Base-by-base conservation (phyloP, 2,113 vertebrate genomes). In the Calidris pygmaea region DNA sequence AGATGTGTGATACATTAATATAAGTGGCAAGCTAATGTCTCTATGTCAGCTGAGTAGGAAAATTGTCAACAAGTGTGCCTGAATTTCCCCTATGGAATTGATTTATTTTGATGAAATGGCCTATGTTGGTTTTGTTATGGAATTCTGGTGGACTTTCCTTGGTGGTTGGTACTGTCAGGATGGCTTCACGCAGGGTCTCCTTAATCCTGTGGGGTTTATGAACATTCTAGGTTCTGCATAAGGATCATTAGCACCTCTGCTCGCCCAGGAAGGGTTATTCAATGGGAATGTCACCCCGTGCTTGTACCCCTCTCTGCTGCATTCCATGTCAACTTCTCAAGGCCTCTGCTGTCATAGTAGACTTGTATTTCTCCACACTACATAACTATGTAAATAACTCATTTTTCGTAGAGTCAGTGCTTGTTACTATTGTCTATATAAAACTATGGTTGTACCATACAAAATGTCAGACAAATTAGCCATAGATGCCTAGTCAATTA, bases 1-100 rank as follows among this genome's bases (percentile, higher is more conserved):
- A 95, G 91, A 90, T 91, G 74, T 95, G 90, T 89, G 79, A 89
- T 83, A 90, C 87, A 77, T 89, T 93, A 96, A 85, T 81, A 26
- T 47, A 79, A 94, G 93, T 84, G 75, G 89, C 71, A 96, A 93
- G 59, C 84, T 93, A 94, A 80, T 89, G 71, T 78, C 85, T 90
- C 53, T 87, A 0, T 93, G 89, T 89, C 81, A 71, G 70, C 88
- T 96, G 67, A 92, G 56, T 15, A 71, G 76, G 53, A 92, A 94
- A 87, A 83, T 43, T 24, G 7, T 94, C 84, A 95, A 92, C 89
- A 91, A 95, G 70, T 48, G 56, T 50, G 84, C 90, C 76, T 73
- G 79, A 74, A 90, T 68, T 86, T 86, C 35, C 58, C 19, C 55
- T 17, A 1, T 43, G 39, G 41, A 81, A 59, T 75, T 52, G 15